These are phyloP conservation scores for Florisuga fusca DNA, from an alignment of 2,797 vertebrate genomes.

Conservation along the genomic window DNA sequence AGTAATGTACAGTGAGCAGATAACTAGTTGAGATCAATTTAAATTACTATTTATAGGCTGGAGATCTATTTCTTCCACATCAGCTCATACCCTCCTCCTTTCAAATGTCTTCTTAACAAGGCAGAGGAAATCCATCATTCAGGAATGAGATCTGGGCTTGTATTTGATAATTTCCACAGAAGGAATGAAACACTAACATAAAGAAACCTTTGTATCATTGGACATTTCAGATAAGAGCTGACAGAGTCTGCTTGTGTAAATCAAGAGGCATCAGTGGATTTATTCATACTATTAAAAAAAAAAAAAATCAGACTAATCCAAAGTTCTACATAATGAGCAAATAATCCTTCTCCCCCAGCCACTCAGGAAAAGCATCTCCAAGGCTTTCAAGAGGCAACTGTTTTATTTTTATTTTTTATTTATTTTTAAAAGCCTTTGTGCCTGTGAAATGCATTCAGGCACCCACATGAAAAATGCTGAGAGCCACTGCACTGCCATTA, in stretches of 20 bases:
- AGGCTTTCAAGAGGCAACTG: not conserved
- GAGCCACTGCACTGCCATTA: not conserved
- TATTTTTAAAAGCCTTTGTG: not conserved
- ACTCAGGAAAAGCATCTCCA: not conserved
- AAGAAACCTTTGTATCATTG: not conserved
- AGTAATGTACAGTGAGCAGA: not conserved
- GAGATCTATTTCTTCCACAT: not conserved
- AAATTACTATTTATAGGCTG: conserved; percentile 13
- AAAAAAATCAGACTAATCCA: not conserved
- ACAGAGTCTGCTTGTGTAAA: not conserved
- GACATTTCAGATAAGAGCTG: not conserved
- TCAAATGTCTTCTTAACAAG: not conserved
- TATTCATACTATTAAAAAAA: not conserved
- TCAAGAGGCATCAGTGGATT: not conserved
- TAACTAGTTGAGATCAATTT: not conserved
- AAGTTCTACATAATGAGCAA: not conserved
- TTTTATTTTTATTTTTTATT: too few species aligned
- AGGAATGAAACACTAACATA: not conserved
- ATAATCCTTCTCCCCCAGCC: not conserved
- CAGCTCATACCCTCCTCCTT: not conserved
- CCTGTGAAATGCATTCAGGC: not conserved
- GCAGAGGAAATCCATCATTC: not conserved
- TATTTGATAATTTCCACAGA: conserved; percentile 6
- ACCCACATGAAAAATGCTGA: not conserved
- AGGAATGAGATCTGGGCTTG: not conserved